These are phyloP conservation scores for Gallinago nigripennis DNA, from an alignment of 2,797 vertebrate species.

Conservation along the genomic window DNA sequence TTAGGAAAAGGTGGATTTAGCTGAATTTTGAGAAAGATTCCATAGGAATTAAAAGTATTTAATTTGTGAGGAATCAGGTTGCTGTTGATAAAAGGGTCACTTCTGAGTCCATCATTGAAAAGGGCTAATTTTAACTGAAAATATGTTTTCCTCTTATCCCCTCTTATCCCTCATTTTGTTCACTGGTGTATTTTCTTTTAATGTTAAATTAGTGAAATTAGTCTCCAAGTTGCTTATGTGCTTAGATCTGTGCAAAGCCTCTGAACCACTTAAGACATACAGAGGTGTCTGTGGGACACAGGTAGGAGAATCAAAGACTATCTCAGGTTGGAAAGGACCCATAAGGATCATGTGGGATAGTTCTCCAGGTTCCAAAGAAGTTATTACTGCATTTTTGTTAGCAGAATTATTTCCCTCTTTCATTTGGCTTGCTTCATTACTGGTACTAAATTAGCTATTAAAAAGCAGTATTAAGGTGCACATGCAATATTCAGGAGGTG, in stretches of 20 bases:
- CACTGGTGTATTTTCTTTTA: neutral
- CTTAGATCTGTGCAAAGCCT: neutral
- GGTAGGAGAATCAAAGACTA: neutral
- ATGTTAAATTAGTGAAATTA: neutral
- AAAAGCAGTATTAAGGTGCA: neutral
- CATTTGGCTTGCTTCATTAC: neutral
- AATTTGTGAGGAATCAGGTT: neutral
- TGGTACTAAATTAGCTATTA: neutral
- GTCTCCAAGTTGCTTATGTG: neutral
- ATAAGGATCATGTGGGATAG: neutral
- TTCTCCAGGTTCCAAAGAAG: neutral
- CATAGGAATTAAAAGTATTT: neutral
- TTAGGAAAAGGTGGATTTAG: neutral
- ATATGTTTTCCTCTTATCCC: neutral
- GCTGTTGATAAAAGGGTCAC: neutral
- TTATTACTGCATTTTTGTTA: neutral
- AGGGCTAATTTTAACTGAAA: neutral
- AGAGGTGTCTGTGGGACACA: neutral
- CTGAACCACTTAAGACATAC: neutral
- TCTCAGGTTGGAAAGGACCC: neutral
- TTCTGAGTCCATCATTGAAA: neutral
- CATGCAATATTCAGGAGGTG: neutral
- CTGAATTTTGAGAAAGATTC: neutral
- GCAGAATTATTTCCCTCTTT: neutral
- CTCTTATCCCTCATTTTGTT: neutral